A percentile compares a stretch with the other conserved stretches of the same genome.
Conservation (phyloP, 2,888 invertebrate species). For the Leptopilina syphax region DNA sequence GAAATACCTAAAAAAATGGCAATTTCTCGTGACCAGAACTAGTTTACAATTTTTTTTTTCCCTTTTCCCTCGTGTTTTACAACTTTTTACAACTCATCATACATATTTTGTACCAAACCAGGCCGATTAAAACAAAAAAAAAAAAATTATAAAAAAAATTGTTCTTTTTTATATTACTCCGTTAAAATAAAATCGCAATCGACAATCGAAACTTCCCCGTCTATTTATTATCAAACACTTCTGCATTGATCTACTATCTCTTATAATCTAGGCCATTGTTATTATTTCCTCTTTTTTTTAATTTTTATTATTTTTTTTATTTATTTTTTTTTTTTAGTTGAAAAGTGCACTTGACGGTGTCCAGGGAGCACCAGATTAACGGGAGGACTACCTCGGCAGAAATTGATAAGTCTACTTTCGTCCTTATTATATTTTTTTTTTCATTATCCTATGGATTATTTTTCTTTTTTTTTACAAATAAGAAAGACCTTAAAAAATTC, state of each 20-base stretch:
- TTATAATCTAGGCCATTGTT: slow-evolving; percentile 71
- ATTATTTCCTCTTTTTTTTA: slow-evolving; percentile 60
- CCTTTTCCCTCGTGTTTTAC: slow-evolving; percentile 55
- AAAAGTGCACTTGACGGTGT: slow-evolving; percentile 76
- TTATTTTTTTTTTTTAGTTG: slow-evolving; percentile 65
- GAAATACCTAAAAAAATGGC: slow-evolving; percentile 74
- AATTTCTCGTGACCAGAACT: slow-evolving; percentile 76
- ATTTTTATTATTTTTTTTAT: slow-evolving; percentile 45
- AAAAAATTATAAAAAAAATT: slow-evolving; percentile 50
- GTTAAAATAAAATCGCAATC: slow-evolving; percentile 73
- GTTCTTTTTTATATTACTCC: slow-evolving; percentile 69
- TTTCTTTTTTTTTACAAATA: slow-evolving; percentile 49
- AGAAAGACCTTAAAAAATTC: slow-evolving; percentile 61
- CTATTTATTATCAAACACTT: slow-evolving; percentile 67
- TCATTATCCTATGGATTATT: slow-evolving; percentile 47
- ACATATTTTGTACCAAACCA: slow-evolving; percentile 76
- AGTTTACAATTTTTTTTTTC: slow-evolving; percentile 68
- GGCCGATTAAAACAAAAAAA: slow-evolving; percentile 73
- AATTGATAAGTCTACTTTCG: slow-evolving; percentile 69
- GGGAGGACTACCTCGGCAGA: slow-evolving; percentile 74
- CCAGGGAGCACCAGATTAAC: slow-evolving; percentile 74
- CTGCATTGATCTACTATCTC: slow-evolving; percentile 65
- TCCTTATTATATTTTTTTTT: slow-evolving; percentile 44
- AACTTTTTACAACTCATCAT: slow-evolving; percentile 75
- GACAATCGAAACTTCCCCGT: slow-evolving; percentile 57